Percentiles rank a stretch among this genome's conserved stretches.
phyloP scores from a whole-genome alignment of 2,113 vertebrate species.

The Amia ocellicauda region DNA sequence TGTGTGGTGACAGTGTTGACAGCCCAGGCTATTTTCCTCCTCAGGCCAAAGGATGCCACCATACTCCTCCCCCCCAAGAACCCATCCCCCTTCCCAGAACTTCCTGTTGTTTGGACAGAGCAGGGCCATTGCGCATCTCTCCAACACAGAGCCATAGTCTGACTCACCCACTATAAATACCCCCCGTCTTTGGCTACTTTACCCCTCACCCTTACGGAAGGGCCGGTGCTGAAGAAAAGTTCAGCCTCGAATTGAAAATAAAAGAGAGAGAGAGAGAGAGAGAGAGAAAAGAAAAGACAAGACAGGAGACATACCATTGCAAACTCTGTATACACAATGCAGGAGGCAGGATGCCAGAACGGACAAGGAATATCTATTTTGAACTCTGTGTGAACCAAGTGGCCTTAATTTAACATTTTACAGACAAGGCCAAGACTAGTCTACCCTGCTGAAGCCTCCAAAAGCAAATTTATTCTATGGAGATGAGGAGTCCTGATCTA shows the following conservation, averaged over 20 bases:
- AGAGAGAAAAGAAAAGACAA: too few species aligned
- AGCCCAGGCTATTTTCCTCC: constrained; percentile 8
- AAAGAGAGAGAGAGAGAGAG: constrained; percentile 25
- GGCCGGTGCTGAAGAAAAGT: not conserved
- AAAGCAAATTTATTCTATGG: too few species aligned
- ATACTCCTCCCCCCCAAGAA: constrained; percentile 4
- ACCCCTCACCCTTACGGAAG: constrained; percentile 8
- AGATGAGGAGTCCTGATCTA: too few species aligned
- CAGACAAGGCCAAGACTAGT: not conserved
- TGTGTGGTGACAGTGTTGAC: not conserved
- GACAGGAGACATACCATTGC: not conserved
- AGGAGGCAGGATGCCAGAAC: constrained; percentile 23
- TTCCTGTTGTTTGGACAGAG: constrained; percentile 38
- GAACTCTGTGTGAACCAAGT: constrained; percentile 35
- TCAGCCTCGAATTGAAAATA: constrained; percentile 24
- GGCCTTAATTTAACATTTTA: constrained; percentile 10
- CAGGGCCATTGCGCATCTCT: constrained; percentile 1
- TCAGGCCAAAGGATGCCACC: constrained; percentile 31
- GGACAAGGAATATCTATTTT: constrained; percentile 33
- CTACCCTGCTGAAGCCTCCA: too few species aligned
- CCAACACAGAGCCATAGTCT: not conserved
- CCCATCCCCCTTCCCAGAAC: not conserved
- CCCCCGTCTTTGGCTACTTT: not conserved
- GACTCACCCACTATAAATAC: constrained; percentile 25
- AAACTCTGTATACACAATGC: not conserved